Percentiles rank a stretch among this genome's conserved stretches.
Evolutionary conservation across 2,797 vertebrate genomes (phyloP).

Genomic region (Paguma larvata): DNA sequence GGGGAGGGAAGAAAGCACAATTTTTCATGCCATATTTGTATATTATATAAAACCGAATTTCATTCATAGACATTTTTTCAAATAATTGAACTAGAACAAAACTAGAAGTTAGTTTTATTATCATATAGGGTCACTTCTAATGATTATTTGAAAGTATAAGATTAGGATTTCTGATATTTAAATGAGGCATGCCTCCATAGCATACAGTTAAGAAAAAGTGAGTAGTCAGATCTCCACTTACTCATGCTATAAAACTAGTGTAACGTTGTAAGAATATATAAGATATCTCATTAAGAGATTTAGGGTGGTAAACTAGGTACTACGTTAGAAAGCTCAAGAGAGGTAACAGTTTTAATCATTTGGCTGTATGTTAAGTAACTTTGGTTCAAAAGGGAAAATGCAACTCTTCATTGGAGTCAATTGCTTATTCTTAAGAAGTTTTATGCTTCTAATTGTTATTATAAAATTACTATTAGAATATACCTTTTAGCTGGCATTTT

Average conservation of each 20-base stretch:
- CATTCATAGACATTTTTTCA: conserved; percentile 11
- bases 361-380: neutral
- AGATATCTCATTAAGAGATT: neutral
- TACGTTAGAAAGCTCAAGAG: neutral
- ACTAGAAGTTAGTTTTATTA: neutral
- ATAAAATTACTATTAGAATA: neutral
- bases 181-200: neutral
- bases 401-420: neutral
- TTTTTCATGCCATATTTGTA: neutral
- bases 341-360: neutral
- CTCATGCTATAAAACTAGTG: neutral
- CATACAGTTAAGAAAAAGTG: neutral
- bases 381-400: conserved; percentile 39
- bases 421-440: neutral
- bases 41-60: conserved; percentile 33
- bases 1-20: neutral
- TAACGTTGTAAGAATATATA: neutral
- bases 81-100: conserved; percentile 36
- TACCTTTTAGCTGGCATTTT: conserved; percentile 87
- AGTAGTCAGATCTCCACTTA: neutral
- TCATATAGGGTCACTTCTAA: conserved; percentile 2
- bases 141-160: conserved; percentile 9
- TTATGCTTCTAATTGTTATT: neutral
- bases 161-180: conserved; percentile 7
- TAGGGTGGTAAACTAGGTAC: neutral